Percentiles rank a stretch among this genome's conserved stretches.
Conservation (phyloP, 2,113 vertebrate genomes). For the Psettodes erumei region DNA sequence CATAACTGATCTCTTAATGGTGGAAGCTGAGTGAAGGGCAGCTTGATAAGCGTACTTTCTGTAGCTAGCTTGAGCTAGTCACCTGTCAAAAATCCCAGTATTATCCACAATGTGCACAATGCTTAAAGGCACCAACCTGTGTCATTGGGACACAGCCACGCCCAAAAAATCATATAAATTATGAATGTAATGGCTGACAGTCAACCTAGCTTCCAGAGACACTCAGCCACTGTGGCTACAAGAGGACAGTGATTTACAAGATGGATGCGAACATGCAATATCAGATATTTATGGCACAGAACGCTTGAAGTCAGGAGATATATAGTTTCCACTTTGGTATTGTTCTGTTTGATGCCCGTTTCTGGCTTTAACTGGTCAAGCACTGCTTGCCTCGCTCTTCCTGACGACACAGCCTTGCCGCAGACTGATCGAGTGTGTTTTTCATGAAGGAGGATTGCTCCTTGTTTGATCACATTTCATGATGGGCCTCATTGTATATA, state of each 20-base stretch:
- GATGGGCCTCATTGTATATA: not conserved
- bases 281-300: no score
- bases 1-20: no score
- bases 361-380: not conserved
- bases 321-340: not conserved
- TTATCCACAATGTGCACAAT: not conserved
- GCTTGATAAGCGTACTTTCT: no score
- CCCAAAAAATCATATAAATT: no score
- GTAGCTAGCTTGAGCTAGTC: no score
- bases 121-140: not conserved
- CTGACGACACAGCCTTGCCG: not conserved
- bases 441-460: slow-evolving; percentile 1
- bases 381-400: not conserved
- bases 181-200: no score
- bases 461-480: not conserved
- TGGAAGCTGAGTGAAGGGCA: no score
- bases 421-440: no score
- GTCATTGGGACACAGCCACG: no score
- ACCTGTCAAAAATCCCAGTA: not conserved
- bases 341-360: not conserved
- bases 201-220: not conserved
- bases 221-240: not conserved
- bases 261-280: not conserved
- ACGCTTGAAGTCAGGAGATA: no score
- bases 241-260: not conserved